Conservation (phyloP, 2,888 invertebrate genomes). For the Pterobdella sp. region DNA sequence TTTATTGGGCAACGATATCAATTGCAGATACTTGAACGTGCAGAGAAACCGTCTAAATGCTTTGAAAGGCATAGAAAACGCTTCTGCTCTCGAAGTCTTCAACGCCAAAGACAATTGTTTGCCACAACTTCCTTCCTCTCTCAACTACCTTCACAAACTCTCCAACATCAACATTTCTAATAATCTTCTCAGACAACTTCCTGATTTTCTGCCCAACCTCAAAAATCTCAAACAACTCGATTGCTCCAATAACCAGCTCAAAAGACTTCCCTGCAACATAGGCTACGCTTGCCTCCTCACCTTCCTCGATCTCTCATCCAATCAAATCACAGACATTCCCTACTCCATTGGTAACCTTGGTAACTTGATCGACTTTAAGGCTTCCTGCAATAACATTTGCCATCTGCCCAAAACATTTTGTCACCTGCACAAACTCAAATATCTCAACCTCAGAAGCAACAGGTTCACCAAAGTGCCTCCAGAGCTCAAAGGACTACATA, state of each 20-base stretch:
- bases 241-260: conserved; percentile 25
- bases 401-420: conserved; percentile 19
- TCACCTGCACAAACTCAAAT: conserved; percentile 8
- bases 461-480: conserved; percentile 17
- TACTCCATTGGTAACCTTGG: conserved; percentile 21
- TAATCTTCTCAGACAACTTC: conserved; percentile 17
- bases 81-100: conserved; percentile 15
- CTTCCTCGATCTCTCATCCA: conserved; percentile 19
- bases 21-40: not conserved
- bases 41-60: conserved; percentile 20
- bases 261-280: conserved; percentile 19
- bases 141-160: conserved; percentile 11
- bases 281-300: conserved; percentile 1
- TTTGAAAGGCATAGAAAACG: conserved; percentile 27
- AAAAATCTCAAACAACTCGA: conserved; percentile 21
- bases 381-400: conserved; percentile 14
- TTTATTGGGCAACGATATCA: no score
- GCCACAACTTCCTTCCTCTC: conserved; percentile 9
- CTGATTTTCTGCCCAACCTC: conserved; percentile 12
- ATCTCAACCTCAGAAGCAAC: conserved; percentile 26
- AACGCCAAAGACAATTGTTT: conserved; percentile 24
- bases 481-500: conserved; percentile 4
- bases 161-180: conserved; percentile 12
- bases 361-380: conserved; percentile 21
- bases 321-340: conserved; percentile 24